phyloP scores from a whole-genome alignment of 2,113 vertebrate species.

The Conger conger region DNA sequence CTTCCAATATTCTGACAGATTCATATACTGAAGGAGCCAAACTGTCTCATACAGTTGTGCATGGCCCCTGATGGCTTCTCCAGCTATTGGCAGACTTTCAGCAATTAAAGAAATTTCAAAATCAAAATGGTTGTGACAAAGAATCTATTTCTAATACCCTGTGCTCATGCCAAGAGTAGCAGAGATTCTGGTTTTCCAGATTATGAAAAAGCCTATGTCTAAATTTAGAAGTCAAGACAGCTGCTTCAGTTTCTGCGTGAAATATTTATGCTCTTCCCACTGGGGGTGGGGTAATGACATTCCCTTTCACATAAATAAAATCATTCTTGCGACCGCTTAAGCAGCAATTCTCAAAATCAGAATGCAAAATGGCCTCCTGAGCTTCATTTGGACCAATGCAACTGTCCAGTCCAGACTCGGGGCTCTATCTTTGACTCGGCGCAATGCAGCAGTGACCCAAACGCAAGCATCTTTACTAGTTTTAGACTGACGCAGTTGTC shows the following conservation, averaged over 20 bases:
- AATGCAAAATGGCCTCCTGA: not conserved
- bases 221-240: slow-evolving; percentile 2
- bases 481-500: too few relatives aligned
- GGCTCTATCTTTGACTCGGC: too few relatives aligned
- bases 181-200: slow-evolving; percentile 6
- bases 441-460: too few relatives aligned
- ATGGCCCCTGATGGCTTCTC: too few relatives aligned
- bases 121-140: too few relatives aligned
- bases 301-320: not conserved
- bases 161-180: not conserved
- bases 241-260: not conserved
- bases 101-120: too few relatives aligned
- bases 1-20: too few relatives aligned
- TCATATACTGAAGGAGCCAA: too few relatives aligned
- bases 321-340: not conserved
- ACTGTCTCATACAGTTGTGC: too few relatives aligned
- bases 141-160: not conserved
- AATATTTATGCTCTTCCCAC: not conserved
- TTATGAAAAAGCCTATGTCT: not conserved
- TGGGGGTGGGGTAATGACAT: not conserved
- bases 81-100: too few relatives aligned
- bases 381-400: not conserved
- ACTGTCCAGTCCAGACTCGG: not conserved
- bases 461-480: too few relatives aligned
- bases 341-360: not conserved